Conservation (phyloP, 2,797 vertebrate genomes). For the Falco cherrug region DNA sequence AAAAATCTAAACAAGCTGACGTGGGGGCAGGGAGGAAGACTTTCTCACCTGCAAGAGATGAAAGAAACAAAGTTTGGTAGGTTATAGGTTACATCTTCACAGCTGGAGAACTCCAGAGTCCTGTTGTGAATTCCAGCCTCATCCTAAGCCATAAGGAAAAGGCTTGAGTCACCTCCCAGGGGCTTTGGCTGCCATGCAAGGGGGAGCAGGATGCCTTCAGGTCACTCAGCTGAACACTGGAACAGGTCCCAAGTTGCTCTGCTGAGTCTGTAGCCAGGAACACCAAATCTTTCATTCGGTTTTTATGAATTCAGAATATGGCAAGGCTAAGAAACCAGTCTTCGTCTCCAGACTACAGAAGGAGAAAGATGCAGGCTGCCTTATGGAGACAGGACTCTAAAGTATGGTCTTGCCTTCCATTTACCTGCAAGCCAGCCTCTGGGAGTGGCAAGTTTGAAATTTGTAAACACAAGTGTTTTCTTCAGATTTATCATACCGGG, state of each 20-base stretch:
- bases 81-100: not conserved
- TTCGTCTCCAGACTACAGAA: not conserved
- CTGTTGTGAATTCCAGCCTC: not conserved
- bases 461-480: not conserved
- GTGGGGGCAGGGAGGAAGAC: too few relatives aligned
- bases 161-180: not conserved
- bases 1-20: not conserved
- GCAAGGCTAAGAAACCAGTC: not conserved
- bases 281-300: not conserved
- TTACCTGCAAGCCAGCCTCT: not conserved
- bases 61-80: not conserved
- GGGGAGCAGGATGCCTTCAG: not conserved
- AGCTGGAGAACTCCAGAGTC: not conserved
- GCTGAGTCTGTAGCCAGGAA: not conserved
- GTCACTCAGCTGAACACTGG: not conserved
- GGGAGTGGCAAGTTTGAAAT: not conserved
- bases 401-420: not conserved
- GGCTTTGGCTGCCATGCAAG: not conserved
- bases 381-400: not conserved
- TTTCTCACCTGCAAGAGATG: not conserved
- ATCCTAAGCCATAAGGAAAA: not conserved
- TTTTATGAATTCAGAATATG: not conserved
- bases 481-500: not conserved
- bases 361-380: not conserved
- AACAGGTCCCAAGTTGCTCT: not conserved